These are phyloP conservation scores for Hylaeus anthracinus DNA, from an alignment of 1,140 invertebrate genomes.

Conservation along the genomic window DNA sequence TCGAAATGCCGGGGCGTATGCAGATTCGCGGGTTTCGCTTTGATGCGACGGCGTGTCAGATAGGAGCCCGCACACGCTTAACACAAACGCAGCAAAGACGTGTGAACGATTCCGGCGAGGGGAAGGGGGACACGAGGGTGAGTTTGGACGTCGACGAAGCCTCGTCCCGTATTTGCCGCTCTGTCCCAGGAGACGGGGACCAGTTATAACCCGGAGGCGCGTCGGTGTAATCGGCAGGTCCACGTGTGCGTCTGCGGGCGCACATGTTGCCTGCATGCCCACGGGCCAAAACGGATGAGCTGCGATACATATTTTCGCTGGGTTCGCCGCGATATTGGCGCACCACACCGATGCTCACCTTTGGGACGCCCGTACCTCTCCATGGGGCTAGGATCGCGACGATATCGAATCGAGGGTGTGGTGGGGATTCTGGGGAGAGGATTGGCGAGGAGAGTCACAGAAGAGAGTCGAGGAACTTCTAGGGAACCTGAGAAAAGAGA, in stretches of 20 bases:
- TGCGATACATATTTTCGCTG: conserved; percentile 63
- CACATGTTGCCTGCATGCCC: conserved; percentile 38
- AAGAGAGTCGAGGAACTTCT: too few relatives aligned
- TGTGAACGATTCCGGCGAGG: conserved; percentile 44
- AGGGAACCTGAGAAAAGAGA: too few relatives aligned
- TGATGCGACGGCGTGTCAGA: background rate
- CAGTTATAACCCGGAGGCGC: conserved; percentile 26
- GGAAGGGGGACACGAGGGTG: too few relatives aligned
- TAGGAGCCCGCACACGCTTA: background rate
- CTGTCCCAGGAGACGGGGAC: conserved; percentile 27
- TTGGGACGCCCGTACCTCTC: conserved; percentile 21
- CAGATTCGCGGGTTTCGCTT: background rate
- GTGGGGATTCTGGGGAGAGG: background rate
- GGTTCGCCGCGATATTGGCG: conserved; percentile 63
- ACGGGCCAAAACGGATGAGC: conserved; percentile 57
- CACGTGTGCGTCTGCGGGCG: conserved; percentile 9
- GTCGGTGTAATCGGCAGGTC: conserved; percentile 31
- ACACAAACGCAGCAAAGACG: conserved; percentile 1
- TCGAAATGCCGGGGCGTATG: background rate
- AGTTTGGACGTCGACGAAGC: conserved; percentile 39
- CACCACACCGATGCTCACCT: conserved; percentile 43
- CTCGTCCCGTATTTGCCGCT: conserved; percentile 59
- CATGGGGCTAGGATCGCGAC: background rate
- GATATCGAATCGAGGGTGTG: background rate
- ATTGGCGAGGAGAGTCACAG: too few relatives aligned